phyloP scores from a whole-genome alignment of 2,888 invertebrate genomes.

The Lasioglossum villosulum region DNA sequence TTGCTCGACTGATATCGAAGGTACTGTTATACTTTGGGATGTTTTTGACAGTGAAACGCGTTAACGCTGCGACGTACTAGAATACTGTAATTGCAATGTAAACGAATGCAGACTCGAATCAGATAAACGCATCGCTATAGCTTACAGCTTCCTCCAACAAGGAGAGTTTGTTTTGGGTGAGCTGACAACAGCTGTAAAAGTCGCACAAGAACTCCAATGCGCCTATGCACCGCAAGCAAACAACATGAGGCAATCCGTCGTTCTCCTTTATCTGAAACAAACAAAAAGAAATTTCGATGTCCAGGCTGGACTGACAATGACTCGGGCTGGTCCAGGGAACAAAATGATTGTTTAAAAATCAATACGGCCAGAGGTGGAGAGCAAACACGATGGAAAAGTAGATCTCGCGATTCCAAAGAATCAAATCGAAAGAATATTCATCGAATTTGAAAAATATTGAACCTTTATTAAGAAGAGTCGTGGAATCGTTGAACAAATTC shows the following conservation, averaged over 20 bases:
- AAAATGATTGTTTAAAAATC: background rate
- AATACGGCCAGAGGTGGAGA: no score
- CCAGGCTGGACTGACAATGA: background rate
- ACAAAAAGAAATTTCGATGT: slow-evolving; percentile 28
- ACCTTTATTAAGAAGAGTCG: slow-evolving; percentile 70
- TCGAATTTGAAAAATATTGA: slow-evolving; percentile 62
- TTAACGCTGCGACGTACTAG: background rate
- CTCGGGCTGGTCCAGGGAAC: background rate
- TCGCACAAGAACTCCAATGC: slow-evolving; percentile 78
- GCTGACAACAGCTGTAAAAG: slow-evolving; percentile 76
- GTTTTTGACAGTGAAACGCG: background rate
- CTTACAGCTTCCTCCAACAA: slow-evolving; percentile 40
- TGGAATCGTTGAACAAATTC: slow-evolving; percentile 65
- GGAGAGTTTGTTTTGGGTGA: slow-evolving; percentile 65
- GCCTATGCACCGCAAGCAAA: slow-evolving; percentile 76
- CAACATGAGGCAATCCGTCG: slow-evolving; percentile 74
- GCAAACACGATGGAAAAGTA: no score
- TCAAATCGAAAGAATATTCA: background rate
- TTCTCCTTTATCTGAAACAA: slow-evolving; percentile 75
- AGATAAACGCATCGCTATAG: slow-evolving; percentile 14
- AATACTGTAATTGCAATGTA: background rate
- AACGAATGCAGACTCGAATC: background rate
- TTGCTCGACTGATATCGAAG: background rate
- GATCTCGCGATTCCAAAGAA: slow-evolving; percentile 41
- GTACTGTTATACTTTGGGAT: background rate